Evolutionary conservation across 2,113 vertebrate genomes (phyloP).

Genomic region (Strigops habroptila): DNA sequence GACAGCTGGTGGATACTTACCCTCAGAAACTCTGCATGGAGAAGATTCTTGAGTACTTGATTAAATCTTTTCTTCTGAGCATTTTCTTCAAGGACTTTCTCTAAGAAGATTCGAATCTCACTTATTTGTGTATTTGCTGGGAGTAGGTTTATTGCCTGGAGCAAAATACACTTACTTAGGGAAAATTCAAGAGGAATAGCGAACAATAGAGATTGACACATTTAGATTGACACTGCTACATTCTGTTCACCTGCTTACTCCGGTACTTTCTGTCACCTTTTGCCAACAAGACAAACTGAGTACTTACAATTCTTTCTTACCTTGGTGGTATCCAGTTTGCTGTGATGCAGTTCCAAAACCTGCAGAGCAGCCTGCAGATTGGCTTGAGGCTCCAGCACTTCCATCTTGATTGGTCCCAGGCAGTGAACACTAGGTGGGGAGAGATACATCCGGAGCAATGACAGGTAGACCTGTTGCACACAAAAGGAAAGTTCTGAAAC

Average conservation of each 20-base stretch:
- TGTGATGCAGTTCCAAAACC: slow-evolving; percentile 93
- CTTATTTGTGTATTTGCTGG: slow-evolving; percentile 96
- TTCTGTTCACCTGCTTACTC: background rate
- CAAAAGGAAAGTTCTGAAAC: background rate
- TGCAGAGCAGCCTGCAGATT: slow-evolving; percentile 92
- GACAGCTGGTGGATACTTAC: slow-evolving; percentile 59
- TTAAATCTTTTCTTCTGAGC: slow-evolving; percentile 92
- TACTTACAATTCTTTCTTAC: slow-evolving; percentile 54
- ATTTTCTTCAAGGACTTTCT: slow-evolving; percentile 96
- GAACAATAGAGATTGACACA: background rate
- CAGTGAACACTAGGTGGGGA: slow-evolving; percentile 94
- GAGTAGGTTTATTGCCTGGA: slow-evolving; percentile 92
- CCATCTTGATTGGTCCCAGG: slow-evolving; percentile 93
- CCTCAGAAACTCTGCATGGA: slow-evolving; percentile 94
- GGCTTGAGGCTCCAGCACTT: slow-evolving; percentile 88
- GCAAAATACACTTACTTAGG: background rate
- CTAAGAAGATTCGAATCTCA: slow-evolving; percentile 94
- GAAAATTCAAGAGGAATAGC: background rate
- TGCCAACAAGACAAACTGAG: background rate
- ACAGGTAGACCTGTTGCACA: slow-evolving; percentile 89
- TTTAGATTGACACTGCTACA: background rate
- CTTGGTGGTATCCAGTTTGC: slow-evolving; percentile 96
- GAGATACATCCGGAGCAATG: slow-evolving; percentile 95
- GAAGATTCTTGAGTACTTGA: slow-evolving; percentile 96
- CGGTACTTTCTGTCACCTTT: background rate